A percentile compares a stretch with the other conserved stretches of the same genome.
phyloP scores from a whole-genome alignment of 2,888 invertebrate genomes.

The Trissoscelio sp. region DNA sequence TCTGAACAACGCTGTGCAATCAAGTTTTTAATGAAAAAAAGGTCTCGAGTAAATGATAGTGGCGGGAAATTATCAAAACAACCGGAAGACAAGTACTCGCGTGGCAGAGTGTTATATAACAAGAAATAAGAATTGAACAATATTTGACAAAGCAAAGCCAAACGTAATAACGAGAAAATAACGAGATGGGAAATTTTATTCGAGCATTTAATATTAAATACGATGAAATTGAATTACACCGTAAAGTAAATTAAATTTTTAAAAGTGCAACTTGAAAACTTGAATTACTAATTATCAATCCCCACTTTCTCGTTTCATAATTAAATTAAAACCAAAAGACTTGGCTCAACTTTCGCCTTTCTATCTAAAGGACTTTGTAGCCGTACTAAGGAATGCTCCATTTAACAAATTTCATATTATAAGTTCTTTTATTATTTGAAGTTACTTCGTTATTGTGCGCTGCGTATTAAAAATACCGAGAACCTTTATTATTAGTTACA shows the following conservation, averaged over 20 bases:
- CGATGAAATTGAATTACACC: conserved; percentile 10
- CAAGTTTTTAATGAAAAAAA: conserved; percentile 57
- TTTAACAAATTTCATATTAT: conserved; percentile 58
- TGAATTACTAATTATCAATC: conserved; percentile 53
- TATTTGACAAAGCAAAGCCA: conserved; percentile 32
- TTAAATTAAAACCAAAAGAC: conserved; percentile 52
- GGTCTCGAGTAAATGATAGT: conserved; percentile 38
- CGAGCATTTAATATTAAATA: conserved; percentile 14
- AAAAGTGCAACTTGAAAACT: conserved; percentile 47
- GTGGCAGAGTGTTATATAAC: conserved; percentile 21
- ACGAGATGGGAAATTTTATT: conserved; percentile 6
- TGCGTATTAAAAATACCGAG: conserved; percentile 3
- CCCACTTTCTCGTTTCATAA: conserved; percentile 34
- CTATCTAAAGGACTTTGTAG: conserved; percentile 47
- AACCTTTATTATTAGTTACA: conserved; percentile 12
- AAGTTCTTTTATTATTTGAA: conserved; percentile 33
- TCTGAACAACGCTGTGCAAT: conserved; percentile 44
- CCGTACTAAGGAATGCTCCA: conserved; percentile 37
- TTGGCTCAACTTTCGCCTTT: conserved; percentile 42
- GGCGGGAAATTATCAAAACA: conserved; percentile 50
- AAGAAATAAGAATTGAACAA: conserved; percentile 35
- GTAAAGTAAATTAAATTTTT: conserved; percentile 32
- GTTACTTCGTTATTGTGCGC: conserved; percentile 9
- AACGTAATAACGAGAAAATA: conserved; percentile 41
- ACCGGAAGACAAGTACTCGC: conserved; percentile 9